Evolutionary conservation across 2,888 invertebrate species (phyloP).

Genomic region (Drosophila greeni): DNA sequence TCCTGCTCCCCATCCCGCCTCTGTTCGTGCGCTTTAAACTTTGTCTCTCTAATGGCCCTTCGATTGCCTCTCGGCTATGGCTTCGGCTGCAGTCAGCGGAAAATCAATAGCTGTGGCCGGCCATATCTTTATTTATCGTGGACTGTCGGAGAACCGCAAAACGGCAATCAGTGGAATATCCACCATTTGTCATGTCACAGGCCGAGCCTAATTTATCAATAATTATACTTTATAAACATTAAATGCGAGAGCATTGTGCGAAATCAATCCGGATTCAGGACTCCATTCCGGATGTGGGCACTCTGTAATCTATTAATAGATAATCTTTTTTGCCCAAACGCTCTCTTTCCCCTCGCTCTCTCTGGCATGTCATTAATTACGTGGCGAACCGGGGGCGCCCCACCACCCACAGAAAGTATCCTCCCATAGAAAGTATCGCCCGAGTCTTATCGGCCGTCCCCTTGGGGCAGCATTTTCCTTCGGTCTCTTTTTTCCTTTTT

Average conservation of each 20-base stretch:
- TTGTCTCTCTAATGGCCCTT: slow-evolving; percentile 60
- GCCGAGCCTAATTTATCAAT: slow-evolving; percentile 45
- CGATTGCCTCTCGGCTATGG: slow-evolving; percentile 53
- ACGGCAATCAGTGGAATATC: slow-evolving; percentile 20
- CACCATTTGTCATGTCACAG: slow-evolving; percentile 45
- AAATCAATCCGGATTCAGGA: slow-evolving; percentile 52
- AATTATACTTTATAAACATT: slow-evolving; percentile 72
- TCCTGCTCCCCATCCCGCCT: neutral
- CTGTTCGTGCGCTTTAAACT: slow-evolving; percentile 60
- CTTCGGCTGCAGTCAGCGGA: slow-evolving; percentile 24
- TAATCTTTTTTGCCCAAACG: slow-evolving; percentile 68
- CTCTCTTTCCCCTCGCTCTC: neutral
- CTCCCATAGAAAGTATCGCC: neutral
- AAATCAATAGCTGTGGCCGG: slow-evolving; percentile 33
- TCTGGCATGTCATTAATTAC: slow-evolving; percentile 68
- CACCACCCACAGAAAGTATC: slow-evolving; percentile 3
- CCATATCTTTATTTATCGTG: slow-evolving; percentile 17
- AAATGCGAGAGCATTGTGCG: slow-evolving; percentile 55
- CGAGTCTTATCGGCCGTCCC: slow-evolving; percentile 33
- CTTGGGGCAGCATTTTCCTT: slow-evolving; percentile 32
- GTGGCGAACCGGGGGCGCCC: slow-evolving; percentile 14
- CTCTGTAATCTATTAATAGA: slow-evolving; percentile 65
- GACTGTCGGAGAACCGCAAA: slow-evolving; percentile 21
- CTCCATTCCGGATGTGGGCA: slow-evolving; percentile 13
- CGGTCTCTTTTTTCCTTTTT: neutral